Evolutionary conservation across 2,797 vertebrate species (phyloP).

Genomic region (Denticeps clupeoides): DNA sequence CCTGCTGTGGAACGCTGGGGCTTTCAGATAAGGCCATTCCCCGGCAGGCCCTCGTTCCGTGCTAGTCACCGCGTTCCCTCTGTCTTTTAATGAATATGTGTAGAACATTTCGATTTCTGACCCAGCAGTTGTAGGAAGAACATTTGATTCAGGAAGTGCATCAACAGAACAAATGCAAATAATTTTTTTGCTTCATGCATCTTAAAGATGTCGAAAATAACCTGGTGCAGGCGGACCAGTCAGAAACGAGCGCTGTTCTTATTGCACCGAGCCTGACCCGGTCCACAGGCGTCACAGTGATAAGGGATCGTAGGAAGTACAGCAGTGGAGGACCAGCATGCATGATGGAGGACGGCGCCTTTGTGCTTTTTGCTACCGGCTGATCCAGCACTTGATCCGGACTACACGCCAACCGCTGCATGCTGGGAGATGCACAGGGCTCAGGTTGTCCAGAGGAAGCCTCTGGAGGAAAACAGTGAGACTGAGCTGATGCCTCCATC

Average conservation of each 20-base stretch:
- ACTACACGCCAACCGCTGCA: too few relatives aligned
- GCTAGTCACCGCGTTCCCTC: too few relatives aligned
- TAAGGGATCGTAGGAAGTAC: conserved; percentile 32
- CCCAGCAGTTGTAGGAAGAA: neutral
- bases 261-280: conserved; percentile 15
- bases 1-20: too few relatives aligned
- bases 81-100: too few relatives aligned
- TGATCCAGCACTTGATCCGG: too few relatives aligned
- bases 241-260: conserved; percentile 18
- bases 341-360: neutral
- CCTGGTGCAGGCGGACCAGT: neutral
- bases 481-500: too few relatives aligned
- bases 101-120: neutral
- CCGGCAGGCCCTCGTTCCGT: too few relatives aligned
- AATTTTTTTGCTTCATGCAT: conserved; percentile 12
- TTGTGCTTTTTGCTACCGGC: too few relatives aligned
- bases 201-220: conserved; percentile 17
- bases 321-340: conserved; percentile 30
- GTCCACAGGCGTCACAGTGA: conserved; percentile 46
- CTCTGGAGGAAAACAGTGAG: too few relatives aligned
- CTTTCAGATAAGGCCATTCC: too few relatives aligned
- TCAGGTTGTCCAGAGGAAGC: too few relatives aligned
- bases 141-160: neutral
- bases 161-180: conserved; percentile 2
- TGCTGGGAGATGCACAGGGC: too few relatives aligned